phyloP scores from a whole-genome alignment of 2,797 vertebrate species.

The Apogon talboti region DNA sequence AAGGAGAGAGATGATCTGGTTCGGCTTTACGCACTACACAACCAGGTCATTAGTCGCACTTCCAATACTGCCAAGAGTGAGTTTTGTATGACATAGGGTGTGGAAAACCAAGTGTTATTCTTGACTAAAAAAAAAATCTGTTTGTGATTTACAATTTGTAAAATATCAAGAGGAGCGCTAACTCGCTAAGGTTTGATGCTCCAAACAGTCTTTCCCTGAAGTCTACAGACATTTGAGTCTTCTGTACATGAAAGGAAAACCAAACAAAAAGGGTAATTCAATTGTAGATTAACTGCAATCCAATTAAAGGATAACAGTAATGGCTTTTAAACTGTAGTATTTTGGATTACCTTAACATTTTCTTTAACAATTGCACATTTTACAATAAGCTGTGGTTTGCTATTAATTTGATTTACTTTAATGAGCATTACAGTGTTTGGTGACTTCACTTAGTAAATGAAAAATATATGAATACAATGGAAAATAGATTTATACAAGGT shows the following conservation, averaged over 20 bases:
- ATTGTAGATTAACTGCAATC: constrained; percentile 83
- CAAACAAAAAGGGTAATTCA: constrained; percentile 78
- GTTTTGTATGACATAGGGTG: constrained; percentile 73
- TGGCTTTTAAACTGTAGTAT: constrained; percentile 82
- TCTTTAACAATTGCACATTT: constrained; percentile 80
- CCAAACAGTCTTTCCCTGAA: constrained; percentile 63
- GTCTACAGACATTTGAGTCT: constrained; percentile 72
- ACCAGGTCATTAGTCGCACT: constrained; percentile 73
- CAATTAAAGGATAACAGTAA: constrained; percentile 78
- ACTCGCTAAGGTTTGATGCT: constrained; percentile 33
- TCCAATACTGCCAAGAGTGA: constrained; percentile 80
- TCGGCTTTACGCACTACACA: constrained; percentile 49
- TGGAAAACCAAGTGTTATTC: constrained; percentile 62
- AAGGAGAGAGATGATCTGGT: constrained; percentile 64
- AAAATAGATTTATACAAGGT: constrained; percentile 83
- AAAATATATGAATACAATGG: constrained; percentile 69
- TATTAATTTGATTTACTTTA: constrained; percentile 76
- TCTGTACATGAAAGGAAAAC: constrained; percentile 79
- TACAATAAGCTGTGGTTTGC: constrained; percentile 79
- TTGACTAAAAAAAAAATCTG: constrained; percentile 44
- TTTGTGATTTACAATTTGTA: constrained; percentile 73
- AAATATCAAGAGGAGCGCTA: constrained; percentile 66
- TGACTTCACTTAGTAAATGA: constrained; percentile 83
- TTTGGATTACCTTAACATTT: constrained; percentile 78
- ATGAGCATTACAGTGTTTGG: constrained; percentile 83